These are phyloP conservation scores for Semaprochilodus insignis DNA, from an alignment of 2,797 vertebrate genomes.

Conservation along the genomic window DNA sequence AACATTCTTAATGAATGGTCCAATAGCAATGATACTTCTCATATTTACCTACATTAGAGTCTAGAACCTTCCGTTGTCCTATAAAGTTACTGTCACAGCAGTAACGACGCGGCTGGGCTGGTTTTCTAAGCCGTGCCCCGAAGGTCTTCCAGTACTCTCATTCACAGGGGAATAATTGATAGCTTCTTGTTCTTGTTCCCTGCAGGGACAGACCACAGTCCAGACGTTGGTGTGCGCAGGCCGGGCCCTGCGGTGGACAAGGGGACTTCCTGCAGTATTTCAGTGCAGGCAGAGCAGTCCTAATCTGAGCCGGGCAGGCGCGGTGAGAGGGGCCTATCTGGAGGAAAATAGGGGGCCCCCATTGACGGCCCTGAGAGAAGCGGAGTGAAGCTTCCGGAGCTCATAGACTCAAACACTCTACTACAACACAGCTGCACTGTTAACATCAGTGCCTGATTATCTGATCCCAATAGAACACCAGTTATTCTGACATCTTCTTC, in stretches of 20 bases:
- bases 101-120: not conserved
- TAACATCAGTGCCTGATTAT: not conserved
- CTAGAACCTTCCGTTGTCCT: no score
- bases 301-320: constrained; percentile 60
- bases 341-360: constrained; percentile 44
- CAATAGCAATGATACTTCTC: no score
- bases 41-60: no score
- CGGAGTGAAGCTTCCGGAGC: constrained; percentile 30
- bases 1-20: no score
- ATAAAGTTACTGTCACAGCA: not conserved
- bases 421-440: not conserved
- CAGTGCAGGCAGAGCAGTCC: constrained; percentile 37
- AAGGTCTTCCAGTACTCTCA: constrained; percentile 6
- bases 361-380: not conserved
- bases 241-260: constrained; percentile 21
- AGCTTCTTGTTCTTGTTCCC: constrained; percentile 55
- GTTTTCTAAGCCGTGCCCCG: not conserved
- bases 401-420: not conserved
- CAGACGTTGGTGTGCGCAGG: constrained; percentile 31
- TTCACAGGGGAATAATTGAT: constrained; percentile 54
- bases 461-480: not conserved
- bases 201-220: constrained; percentile 47
- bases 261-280: constrained; percentile 65
- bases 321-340: not conserved
- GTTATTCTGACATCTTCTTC: not conserved